Conservation (phyloP, 1,140 invertebrate genomes). For the Papilio helenus region DNA sequence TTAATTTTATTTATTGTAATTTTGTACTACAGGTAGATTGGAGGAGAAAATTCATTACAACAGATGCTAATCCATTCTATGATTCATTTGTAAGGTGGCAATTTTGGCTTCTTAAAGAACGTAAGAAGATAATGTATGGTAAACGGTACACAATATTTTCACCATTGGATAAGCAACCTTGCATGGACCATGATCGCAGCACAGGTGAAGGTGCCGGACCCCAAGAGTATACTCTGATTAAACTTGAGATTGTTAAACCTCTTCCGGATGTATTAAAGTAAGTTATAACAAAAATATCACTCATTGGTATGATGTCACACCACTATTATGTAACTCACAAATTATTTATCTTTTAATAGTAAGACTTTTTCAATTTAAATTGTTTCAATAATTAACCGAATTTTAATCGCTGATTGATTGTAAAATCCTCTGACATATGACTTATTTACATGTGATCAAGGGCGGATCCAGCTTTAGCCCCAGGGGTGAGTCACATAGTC, state of each 20-base stretch:
- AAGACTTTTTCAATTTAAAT: too few relatives aligned
- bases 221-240: conserved; percentile 99
- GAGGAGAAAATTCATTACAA: conserved; percentile 98
- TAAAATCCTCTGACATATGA: too few relatives aligned
- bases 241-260: conserved; percentile 93
- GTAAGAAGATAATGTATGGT: conserved; percentile 97
- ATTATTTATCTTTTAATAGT: too few relatives aligned
- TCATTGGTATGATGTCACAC: too few relatives aligned
- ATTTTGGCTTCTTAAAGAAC: conserved; percentile 93
- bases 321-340: too few relatives aligned
- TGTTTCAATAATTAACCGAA: too few relatives aligned
- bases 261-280: conserved; percentile 89
- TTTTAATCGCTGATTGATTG: too few relatives aligned
- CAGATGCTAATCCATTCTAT: conserved; percentile 98
- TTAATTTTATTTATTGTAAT: too few relatives aligned
- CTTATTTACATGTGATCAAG: too few relatives aligned
- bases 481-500: too few relatives aligned
- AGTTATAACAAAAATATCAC: conserved; percentile 42
- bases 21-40: conserved; percentile 92
- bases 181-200: conserved; percentile 99
- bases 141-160: conserved; percentile 99
- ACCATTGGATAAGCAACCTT: conserved; percentile 98
- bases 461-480: too few relatives aligned
- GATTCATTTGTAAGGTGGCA: conserved; percentile 99
- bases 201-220: conserved; percentile 98